These are phyloP conservation scores for Menidia beryllina DNA, from an alignment of 2,113 vertebrate species.

Conservation along the genomic window DNA sequence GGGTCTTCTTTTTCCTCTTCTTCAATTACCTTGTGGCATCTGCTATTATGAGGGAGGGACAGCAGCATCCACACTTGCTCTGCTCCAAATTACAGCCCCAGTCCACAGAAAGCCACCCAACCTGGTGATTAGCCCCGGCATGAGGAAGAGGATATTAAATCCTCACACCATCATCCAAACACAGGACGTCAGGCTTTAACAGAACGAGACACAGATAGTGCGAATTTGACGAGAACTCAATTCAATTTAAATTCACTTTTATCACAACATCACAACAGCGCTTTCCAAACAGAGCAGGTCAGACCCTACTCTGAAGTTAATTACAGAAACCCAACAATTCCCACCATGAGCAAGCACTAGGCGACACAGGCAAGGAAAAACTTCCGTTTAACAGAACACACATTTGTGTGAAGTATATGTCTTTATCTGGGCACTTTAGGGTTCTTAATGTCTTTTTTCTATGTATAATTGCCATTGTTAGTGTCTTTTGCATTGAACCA, in stretches of 20 bases:
- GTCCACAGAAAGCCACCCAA: conserved; percentile 39
- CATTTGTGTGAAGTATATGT: conserved; percentile 36
- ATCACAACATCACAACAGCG: too few relatives aligned
- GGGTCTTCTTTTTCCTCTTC: conserved; percentile 85
- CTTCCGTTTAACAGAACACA: too few relatives aligned
- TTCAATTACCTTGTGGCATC: conserved; percentile 82
- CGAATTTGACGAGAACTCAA: conserved; percentile 57
- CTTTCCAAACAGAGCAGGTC: too few relatives aligned
- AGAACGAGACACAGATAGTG: conserved; percentile 30
- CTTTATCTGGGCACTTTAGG: conserved; percentile 71
- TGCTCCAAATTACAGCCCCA: conserved; percentile 62
- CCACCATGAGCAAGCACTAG: too few relatives aligned
- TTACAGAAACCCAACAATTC: too few relatives aligned
- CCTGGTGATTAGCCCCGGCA: conserved; percentile 60
- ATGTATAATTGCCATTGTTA: conserved; percentile 58
- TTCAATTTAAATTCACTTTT: too few relatives aligned
- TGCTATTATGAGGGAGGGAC: conserved; percentile 76
- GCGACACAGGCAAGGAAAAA: too few relatives aligned
- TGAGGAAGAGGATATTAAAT: conserved; percentile 55
- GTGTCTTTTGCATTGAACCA: conserved; percentile 74
- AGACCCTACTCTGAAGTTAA: too few relatives aligned
- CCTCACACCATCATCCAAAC: conserved; percentile 54
- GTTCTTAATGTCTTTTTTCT: conserved; percentile 55
- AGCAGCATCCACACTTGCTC: conserved; percentile 43
- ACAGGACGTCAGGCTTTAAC: conserved; percentile 33